Conservation (phyloP, 2,113 vertebrate genomes). For the Equus quagga region DNA sequence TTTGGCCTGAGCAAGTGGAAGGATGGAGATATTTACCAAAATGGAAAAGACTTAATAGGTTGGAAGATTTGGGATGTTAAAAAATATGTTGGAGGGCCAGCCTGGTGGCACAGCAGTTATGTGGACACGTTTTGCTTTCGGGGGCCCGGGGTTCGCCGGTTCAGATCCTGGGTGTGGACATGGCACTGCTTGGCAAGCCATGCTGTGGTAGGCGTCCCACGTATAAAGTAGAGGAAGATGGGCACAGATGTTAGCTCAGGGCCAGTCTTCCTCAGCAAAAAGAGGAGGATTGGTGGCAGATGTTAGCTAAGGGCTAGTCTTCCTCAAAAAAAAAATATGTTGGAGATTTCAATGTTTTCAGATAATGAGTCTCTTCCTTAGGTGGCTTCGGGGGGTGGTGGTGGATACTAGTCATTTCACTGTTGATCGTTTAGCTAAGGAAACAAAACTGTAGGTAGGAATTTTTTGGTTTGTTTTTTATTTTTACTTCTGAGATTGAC, state of each 20-base stretch:
- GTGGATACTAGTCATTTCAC: not conserved
- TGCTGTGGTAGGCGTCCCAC: no score
- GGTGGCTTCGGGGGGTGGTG: not conserved
- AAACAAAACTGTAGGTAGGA: not conserved
- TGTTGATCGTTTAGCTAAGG: not conserved
- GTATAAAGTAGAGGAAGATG: no score
- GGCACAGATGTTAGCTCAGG: no score
- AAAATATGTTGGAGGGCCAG: not conserved
- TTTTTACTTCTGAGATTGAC: slow-evolving; percentile 19
- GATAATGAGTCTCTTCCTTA: not conserved
- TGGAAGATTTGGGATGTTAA: not conserved
- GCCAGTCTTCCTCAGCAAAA: no score
- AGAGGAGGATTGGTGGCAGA: no score
- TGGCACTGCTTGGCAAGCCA: no score
- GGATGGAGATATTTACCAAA: not conserved
- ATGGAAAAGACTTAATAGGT: not conserved
- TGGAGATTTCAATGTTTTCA: slow-evolving; percentile 27
- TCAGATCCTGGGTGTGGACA: no score
- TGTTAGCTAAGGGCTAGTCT: no score
- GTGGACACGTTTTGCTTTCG: no score
- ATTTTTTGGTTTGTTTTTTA: not conserved
- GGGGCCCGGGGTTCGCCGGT: no score
- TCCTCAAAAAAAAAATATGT: not conserved
- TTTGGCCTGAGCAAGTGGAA: not conserved
- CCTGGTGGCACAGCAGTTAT: no score